phyloP scores from a whole-genome alignment of 1,140 invertebrate species.

The Drosophila aff. region DNA sequence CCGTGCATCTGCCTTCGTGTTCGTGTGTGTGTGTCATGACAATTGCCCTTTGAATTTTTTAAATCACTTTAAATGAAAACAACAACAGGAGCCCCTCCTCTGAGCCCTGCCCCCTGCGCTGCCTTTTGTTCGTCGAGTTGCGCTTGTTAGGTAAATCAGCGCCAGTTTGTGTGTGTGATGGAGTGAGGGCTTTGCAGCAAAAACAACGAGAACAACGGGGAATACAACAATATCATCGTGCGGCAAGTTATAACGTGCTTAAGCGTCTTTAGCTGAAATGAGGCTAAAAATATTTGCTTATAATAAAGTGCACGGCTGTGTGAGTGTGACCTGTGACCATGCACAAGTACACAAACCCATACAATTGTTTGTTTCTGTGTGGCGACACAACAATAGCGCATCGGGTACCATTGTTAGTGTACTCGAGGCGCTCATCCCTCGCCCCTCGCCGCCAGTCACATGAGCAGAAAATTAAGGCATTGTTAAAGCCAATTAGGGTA shows the following conservation, averaged over 20 bases:
- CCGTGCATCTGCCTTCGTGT: slow-evolving; percentile 19
- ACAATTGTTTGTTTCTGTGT: slow-evolving; percentile 33
- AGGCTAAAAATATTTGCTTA: slow-evolving; percentile 79
- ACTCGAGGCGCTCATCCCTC: slow-evolving; percentile 29
- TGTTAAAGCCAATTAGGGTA: slow-evolving; percentile 78
- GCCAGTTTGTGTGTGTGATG: slow-evolving; percentile 37
- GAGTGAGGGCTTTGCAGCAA: slow-evolving; percentile 37
- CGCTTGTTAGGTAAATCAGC: slow-evolving; percentile 82
- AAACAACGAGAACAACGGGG: slow-evolving; percentile 35
- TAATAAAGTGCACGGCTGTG: slow-evolving; percentile 72
- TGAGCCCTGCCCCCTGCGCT: slow-evolving; percentile 10
- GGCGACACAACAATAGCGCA: slow-evolving; percentile 63
- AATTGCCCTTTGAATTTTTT: slow-evolving; percentile 84
- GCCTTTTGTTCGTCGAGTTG: slow-evolving; percentile 62
- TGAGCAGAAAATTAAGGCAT: slow-evolving; percentile 74
- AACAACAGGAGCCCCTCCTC: slow-evolving; percentile 61
- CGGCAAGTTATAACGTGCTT: slow-evolving; percentile 77
- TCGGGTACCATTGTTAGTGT: slow-evolving; percentile 56
- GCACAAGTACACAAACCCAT: slow-evolving; percentile 29
- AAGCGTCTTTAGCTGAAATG: slow-evolving; percentile 81
- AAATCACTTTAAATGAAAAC: slow-evolving; percentile 84
- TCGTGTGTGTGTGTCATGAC: slow-evolving; percentile 58
- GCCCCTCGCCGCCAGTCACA: slow-evolving; percentile 4
- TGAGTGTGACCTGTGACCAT: slow-evolving; percentile 59
- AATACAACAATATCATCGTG: slow-evolving; percentile 44